Evolutionary conservation across 2,113 vertebrate species (phyloP).

Genomic region (Oryctolagus cuniculus): DNA sequence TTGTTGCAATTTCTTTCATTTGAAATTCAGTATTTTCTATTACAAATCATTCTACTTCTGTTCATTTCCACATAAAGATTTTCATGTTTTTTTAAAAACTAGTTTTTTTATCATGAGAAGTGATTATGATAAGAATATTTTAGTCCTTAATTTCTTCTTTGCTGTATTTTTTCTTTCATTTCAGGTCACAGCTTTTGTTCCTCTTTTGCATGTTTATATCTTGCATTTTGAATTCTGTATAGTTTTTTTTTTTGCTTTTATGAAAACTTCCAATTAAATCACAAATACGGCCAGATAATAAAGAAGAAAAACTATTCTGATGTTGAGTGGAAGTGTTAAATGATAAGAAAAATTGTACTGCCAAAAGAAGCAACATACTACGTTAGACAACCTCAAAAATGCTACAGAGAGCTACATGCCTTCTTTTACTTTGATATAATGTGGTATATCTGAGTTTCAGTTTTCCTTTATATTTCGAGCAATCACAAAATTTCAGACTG

Average conservation of each 20-base stretch:
- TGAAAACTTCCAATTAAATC: neutral
- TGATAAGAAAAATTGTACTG: slow-evolving; percentile 32
- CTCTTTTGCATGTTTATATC: neutral
- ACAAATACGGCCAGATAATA: neutral
- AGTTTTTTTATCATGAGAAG: neutral
- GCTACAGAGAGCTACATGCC: neutral
- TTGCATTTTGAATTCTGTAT: slow-evolving; percentile 34
- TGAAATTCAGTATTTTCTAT: neutral
- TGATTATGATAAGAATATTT: neutral
- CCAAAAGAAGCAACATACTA: neutral
- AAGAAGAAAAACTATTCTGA: slow-evolving; percentile 42
- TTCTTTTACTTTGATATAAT: neutral
- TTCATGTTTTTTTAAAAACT: neutral
- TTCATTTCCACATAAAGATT: neutral
- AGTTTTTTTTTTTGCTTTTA: slow-evolving; percentile 17
- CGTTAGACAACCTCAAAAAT: neutral
- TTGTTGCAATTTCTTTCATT: too few species aligned
- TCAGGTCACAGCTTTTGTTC: neutral
- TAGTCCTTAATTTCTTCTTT: neutral
- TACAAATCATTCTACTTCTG: neutral
- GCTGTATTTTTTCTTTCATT: slow-evolving; percentile 1
- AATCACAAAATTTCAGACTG: neutral
- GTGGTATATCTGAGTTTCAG: neutral
- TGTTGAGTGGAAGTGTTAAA: neutral
- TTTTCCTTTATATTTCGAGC: slow-evolving; percentile 1